phyloP scores from a whole-genome alignment of 2,797 vertebrate species.

The Poecile montanus region DNA sequence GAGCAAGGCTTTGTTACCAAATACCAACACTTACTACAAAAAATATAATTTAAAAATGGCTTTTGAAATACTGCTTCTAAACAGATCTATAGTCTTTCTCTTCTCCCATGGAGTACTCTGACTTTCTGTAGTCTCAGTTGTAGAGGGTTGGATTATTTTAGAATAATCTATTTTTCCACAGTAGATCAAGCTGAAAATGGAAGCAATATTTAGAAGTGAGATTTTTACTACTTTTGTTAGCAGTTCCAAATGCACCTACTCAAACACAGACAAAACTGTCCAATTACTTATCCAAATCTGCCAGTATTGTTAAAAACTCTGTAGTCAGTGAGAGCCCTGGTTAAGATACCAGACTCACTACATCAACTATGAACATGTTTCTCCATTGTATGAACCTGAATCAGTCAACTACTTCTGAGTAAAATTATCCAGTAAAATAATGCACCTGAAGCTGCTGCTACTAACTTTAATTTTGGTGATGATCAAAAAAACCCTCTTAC shows the following conservation, averaged over 20 bases:
- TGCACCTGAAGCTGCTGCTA: neutral
- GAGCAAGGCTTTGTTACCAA: constrained; percentile 63
- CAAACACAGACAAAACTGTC: neutral
- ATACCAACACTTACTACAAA: constrained; percentile 51
- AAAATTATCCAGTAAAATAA: neutral
- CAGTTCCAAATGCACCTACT: neutral
- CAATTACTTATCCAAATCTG: neutral
- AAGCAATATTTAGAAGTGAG: neutral
- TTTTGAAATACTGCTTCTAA: constrained; percentile 53
- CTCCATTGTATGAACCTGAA: neutral
- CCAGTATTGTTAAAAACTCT: neutral
- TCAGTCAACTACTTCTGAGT: neutral
- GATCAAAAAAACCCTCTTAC: neutral
- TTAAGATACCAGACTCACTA: neutral
- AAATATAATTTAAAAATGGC: neutral
- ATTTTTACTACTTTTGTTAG: neutral
- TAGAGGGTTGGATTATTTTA: constrained; percentile 1
- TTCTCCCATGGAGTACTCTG: neutral
- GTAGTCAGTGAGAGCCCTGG: neutral
- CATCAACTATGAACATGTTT: neutral
- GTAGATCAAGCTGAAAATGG: neutral
- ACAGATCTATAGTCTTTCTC: neutral
- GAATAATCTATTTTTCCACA: neutral
- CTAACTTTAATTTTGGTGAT: neutral
- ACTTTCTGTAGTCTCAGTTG: neutral